Conservation (phyloP, 2,113 vertebrate genomes). For the Dissostichus mawsoni region DNA sequence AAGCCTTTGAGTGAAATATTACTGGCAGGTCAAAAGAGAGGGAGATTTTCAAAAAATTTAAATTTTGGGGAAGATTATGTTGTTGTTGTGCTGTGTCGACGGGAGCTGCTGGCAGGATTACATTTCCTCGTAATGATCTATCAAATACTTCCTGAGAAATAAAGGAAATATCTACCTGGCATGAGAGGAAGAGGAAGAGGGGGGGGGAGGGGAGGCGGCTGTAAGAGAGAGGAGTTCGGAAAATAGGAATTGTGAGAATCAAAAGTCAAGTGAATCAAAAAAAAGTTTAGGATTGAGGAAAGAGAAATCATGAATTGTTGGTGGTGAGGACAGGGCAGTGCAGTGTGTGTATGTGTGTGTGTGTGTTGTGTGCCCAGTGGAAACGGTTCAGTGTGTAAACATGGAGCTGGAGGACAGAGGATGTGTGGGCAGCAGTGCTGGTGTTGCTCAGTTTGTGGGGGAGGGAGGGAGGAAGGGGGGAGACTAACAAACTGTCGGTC, state of each 20-base stretch:
- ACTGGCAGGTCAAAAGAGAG: slow-evolving; percentile 7
- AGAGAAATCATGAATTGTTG: neutral
- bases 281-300: neutral
- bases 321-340: neutral
- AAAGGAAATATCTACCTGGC: slow-evolving; percentile 77
- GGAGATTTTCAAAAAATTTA: neutral
- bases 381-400: slow-evolving; percentile 58
- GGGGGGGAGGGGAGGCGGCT: neutral
- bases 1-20: slow-evolving; percentile 56
- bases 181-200: slow-evolving; percentile 16
- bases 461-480: neutral
- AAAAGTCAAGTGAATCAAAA: neutral
- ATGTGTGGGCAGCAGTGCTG: slow-evolving; percentile 65
- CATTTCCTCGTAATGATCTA: slow-evolving; percentile 73
- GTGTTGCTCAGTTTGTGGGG: slow-evolving; percentile 55
- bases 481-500: slow-evolving; percentile 39
- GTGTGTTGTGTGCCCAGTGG: slow-evolving; percentile 28
- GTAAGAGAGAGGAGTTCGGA: neutral
- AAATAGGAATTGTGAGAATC: neutral
- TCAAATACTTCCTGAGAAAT: slow-evolving; percentile 81
- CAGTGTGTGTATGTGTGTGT: slow-evolving; percentile 2
- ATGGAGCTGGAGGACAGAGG: slow-evolving; percentile 58
- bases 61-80: slow-evolving; percentile 9
- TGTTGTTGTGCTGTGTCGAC: slow-evolving; percentile 58
- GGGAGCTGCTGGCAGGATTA: slow-evolving; percentile 62